phyloP scores from a whole-genome alignment of 2,797 vertebrate genomes.

The Rhinella marina region DNA sequence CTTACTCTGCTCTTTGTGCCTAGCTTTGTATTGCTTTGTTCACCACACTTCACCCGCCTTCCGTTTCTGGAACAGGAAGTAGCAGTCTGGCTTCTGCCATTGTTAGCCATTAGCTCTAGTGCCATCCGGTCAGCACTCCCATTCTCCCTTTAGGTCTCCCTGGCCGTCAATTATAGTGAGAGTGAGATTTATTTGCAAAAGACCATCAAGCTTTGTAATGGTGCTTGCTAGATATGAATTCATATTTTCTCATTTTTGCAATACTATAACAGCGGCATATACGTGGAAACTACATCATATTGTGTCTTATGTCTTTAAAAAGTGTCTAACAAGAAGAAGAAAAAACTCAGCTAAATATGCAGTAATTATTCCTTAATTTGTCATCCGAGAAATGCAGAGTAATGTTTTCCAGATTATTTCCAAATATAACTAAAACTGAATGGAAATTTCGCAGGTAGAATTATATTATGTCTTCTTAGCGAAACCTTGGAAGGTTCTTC shows the following conservation, averaged over 20 bases:
- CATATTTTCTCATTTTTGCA: neutral
- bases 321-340: neutral
- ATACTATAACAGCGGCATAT: neutral
- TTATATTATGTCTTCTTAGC: slow-evolving; percentile 36
- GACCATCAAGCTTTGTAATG: neutral
- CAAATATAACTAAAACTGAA: slow-evolving; percentile 41
- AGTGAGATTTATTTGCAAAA: neutral
- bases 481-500: slow-evolving; percentile 45
- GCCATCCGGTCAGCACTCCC: neutral
- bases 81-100: neutral
- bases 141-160: neutral
- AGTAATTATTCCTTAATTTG: slow-evolving; percentile 31
- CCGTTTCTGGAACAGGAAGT: too few relatives aligned
- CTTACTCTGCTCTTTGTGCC: too few relatives aligned
- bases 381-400: slow-evolving; percentile 30
- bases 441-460: slow-evolving; percentile 43
- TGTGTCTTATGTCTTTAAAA: neutral
- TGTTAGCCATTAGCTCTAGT: neutral
- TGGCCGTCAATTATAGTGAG: neutral
- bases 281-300: neutral
- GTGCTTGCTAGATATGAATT: neutral
- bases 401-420: slow-evolving; percentile 51
- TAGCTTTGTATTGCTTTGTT: too few relatives aligned
- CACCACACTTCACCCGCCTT: too few relatives aligned
- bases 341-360: slow-evolving; percentile 19